These are phyloP conservation scores for Tyrannus savana DNA, from an alignment of 2,113 vertebrate genomes.

Conservation along the genomic window DNA sequence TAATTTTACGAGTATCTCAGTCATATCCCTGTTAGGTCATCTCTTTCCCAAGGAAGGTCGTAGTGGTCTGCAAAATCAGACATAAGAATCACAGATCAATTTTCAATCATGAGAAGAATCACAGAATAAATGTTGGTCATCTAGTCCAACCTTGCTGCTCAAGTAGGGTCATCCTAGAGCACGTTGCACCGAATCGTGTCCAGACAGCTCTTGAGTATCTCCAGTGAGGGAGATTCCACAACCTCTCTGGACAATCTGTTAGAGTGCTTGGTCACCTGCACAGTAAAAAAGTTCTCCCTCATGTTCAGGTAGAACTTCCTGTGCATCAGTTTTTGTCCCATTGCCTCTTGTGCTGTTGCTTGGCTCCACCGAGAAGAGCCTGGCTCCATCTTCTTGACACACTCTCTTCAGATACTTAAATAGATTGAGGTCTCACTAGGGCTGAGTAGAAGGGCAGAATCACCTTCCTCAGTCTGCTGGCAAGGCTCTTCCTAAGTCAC, in stretches of 20 bases:
- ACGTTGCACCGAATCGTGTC: not conserved
- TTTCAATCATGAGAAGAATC: not conserved
- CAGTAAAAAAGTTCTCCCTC: not conserved
- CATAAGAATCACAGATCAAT: not conserved
- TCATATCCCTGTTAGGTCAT: not conserved
- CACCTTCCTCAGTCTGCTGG: rapidly evolving
- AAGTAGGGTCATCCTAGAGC: not conserved
- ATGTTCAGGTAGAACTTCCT: not conserved
- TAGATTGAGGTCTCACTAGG: not conserved
- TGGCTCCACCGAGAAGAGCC: not conserved
- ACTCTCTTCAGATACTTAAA: not conserved
- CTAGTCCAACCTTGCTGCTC: not conserved
- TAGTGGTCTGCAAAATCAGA: not conserved
- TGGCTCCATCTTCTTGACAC: not conserved
- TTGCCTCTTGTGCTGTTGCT: not conserved
- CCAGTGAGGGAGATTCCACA: not conserved
- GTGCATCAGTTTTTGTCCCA: not conserved
- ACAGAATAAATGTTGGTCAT: not conserved
- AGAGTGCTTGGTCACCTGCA: not conserved
- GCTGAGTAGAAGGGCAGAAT: not conserved
- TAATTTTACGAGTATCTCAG: not conserved
- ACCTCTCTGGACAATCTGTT: not conserved
- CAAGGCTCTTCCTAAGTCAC: not conserved
- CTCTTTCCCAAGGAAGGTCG: not conserved
- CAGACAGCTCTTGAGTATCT: not conserved